Conservation (phyloP, 2,888 invertebrate genomes). For the Melanostoma mellinum region DNA sequence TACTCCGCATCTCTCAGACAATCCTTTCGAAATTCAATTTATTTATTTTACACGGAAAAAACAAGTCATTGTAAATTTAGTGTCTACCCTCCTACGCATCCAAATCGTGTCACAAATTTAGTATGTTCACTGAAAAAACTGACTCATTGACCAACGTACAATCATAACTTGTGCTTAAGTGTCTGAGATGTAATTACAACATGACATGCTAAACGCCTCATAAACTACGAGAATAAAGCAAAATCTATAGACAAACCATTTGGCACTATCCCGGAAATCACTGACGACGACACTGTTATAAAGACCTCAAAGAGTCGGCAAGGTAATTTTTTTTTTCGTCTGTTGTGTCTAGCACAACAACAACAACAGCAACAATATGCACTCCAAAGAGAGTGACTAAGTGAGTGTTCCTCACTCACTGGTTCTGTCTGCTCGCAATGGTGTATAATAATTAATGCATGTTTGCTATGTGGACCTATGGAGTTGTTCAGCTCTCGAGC, state of each 20-base stretch:
- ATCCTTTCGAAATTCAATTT: too few relatives aligned
- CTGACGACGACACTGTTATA: slow-evolving; percentile 64
- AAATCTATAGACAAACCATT: slow-evolving; percentile 49
- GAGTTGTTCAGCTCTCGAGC: slow-evolving; percentile 63
- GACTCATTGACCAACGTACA: slow-evolving; percentile 38
- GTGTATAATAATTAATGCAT: slow-evolving; percentile 71
- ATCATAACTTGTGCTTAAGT: slow-evolving; percentile 68
- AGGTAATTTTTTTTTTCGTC: neutral
- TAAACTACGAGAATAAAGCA: slow-evolving; percentile 48
- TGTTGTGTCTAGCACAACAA: neutral
- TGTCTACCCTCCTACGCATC: slow-evolving; percentile 56
- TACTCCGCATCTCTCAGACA: too few relatives aligned
- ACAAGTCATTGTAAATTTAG: too few relatives aligned
- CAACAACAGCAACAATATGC: slow-evolving; percentile 31
- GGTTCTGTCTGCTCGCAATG: slow-evolving; percentile 56
- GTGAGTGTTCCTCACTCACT: slow-evolving; percentile 66
- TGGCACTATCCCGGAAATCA: slow-evolving; percentile 68
- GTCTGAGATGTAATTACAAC: slow-evolving; percentile 69
- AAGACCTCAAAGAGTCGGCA: slow-evolving; percentile 59
- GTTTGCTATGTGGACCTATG: slow-evolving; percentile 37
- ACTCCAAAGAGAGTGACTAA: slow-evolving; percentile 57
- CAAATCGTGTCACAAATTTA: slow-evolving; percentile 61
- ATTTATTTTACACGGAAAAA: too few relatives aligned
- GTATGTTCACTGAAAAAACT: slow-evolving; percentile 41
- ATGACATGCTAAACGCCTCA: slow-evolving; percentile 69